phyloP scores from a whole-genome alignment of 2,797 vertebrate species.

The Hozukius guyotensis region DNA sequence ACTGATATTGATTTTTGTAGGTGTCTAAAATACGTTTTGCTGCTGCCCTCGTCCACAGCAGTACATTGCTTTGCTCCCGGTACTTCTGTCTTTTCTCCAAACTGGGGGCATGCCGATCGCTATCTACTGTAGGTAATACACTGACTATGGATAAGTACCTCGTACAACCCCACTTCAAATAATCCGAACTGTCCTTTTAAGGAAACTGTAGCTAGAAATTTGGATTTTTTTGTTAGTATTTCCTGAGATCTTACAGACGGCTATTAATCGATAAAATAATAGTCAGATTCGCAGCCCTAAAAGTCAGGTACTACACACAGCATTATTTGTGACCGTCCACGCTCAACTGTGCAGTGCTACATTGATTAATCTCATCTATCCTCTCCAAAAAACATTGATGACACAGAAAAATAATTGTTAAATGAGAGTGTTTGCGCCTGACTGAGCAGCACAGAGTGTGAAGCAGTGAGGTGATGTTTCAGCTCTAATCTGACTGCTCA shows the following conservation, averaged over 20 bases:
- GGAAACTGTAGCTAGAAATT: not conserved
- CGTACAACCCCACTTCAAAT: too few species aligned
- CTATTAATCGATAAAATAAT: not conserved
- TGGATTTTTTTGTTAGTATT: not conserved
- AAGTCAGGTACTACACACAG: not conserved
- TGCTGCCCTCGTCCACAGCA: too few species aligned
- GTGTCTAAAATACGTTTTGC: too few species aligned
- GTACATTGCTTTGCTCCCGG: too few species aligned
- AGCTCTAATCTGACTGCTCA: slow-evolving; percentile 16
- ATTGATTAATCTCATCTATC: not conserved
- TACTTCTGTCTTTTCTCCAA: too few species aligned
- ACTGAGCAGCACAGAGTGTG: not conserved
- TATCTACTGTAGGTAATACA: too few species aligned
- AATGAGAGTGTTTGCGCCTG: not conserved
- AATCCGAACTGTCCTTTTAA: not conserved
- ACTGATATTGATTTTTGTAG: too few species aligned
- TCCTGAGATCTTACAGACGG: too few species aligned
- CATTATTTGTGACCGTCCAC: not conserved
- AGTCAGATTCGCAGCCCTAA: not conserved
- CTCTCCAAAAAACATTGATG: not conserved
- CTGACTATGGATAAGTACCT: too few species aligned
- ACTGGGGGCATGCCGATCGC: too few species aligned
- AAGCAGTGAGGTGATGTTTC: not conserved
- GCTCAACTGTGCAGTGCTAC: not conserved
- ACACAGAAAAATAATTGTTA: not conserved